Evolutionary conservation across 2,797 vertebrate genomes (phyloP).

Genomic region (Anguilla pacifica): DNA sequence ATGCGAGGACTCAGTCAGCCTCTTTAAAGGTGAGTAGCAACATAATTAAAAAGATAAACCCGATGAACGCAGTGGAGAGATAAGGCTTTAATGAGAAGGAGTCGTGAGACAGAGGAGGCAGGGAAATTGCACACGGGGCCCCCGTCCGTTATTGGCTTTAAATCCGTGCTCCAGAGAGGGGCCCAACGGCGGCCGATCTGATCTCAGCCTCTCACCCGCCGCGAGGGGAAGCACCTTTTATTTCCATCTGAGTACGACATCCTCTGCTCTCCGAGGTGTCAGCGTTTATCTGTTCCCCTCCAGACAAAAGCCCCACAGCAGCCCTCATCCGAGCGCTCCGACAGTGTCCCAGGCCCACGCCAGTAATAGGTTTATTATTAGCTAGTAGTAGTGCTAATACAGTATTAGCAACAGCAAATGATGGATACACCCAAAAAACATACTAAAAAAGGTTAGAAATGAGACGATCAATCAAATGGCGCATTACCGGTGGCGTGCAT

Average conservation of each 20-base stretch:
- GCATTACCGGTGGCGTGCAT: slow-evolving; percentile 82
- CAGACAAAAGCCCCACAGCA: slow-evolving; percentile 48
- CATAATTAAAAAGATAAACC: slow-evolving; percentile 79
- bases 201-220: slow-evolving; percentile 29
- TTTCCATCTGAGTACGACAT: slow-evolving; percentile 60
- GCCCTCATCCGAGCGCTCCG: slow-evolving; percentile 27
- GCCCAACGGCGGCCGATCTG: background rate
- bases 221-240: slow-evolving; percentile 37
- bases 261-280: slow-evolving; percentile 55
- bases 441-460: slow-evolving; percentile 75
- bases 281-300: slow-evolving; percentile 63
- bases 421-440: slow-evolving; percentile 70
- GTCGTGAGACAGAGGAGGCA: slow-evolving; percentile 41
- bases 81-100: slow-evolving; percentile 73
- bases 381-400: slow-evolving; percentile 52
- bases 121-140: slow-evolving; percentile 48
- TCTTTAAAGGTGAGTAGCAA: slow-evolving; percentile 70
- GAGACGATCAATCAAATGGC: slow-evolving; percentile 96
- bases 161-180: background rate
- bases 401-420: slow-evolving; percentile 70
- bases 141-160: background rate
- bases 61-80: slow-evolving; percentile 65
- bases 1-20: slow-evolving; percentile 24
- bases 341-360: background rate
- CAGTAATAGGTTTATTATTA: slow-evolving; percentile 46